Conservation (phyloP, 1,140 invertebrate genomes). For the Magallana ariakensis region DNA sequence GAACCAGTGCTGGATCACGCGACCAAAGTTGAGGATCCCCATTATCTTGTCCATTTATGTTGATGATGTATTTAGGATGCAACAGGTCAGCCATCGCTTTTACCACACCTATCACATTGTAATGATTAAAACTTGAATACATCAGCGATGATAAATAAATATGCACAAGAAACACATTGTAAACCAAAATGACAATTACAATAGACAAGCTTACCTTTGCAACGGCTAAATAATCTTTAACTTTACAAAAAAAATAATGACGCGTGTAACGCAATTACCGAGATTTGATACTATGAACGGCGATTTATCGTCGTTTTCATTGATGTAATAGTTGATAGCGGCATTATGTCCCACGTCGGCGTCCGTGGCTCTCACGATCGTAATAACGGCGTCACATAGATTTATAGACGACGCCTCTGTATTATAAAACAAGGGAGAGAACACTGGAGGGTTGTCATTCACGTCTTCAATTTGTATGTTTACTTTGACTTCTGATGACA, state of each 20-base stretch:
- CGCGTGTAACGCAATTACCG: not conserved
- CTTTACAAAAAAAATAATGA: not conserved
- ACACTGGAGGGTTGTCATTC: conserved; percentile 81
- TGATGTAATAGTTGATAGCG: not conserved
- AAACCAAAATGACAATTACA: not conserved
- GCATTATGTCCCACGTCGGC: conserved; percentile 46
- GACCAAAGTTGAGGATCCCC: conserved; percentile 50
- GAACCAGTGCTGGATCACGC: conserved; percentile 50
- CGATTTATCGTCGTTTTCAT: not conserved
- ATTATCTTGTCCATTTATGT: conserved; percentile 56
- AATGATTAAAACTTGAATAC: not conserved
- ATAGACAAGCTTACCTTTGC: conserved; percentile 44
- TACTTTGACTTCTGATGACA: conserved; percentile 88
- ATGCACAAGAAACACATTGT: not conserved
- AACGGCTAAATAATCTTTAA: conserved; percentile 48
- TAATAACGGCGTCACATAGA: conserved; percentile 74
- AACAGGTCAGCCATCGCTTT: conserved; percentile 51
- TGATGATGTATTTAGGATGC: conserved; percentile 53
- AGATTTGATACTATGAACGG: not conserved
- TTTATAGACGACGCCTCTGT: conserved; percentile 44
- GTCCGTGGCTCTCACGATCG: conserved; percentile 59
- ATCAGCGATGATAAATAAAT: too few relatives aligned
- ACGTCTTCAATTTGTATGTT: conserved; percentile 88
- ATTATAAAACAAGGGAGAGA: conserved; percentile 76
- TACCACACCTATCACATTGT: not conserved